Evolutionary conservation across 2,113 vertebrate species (phyloP), one percentile per base, ranked within the genome.

Genomic region (Oreochromis aureus): DNA sequence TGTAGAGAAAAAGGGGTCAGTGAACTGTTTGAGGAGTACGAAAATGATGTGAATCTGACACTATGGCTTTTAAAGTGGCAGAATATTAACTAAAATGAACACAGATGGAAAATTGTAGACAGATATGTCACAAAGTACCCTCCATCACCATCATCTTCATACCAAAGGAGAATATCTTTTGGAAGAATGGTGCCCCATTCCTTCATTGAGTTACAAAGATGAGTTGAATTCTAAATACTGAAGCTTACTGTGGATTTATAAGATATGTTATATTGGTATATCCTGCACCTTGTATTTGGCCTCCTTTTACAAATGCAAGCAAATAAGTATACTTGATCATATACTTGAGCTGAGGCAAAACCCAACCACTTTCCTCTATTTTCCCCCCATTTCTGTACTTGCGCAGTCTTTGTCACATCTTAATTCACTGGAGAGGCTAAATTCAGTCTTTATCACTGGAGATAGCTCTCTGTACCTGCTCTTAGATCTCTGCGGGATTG

Each of bases 401-500:
- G 36, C 16, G 71, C 46, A 51, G 84, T 59, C 24, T 91, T 81
- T 82, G 81, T 85, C 80, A 84, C 76, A 61, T 59, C 81, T 84
- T 63, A 46, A 90, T 79, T 87, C 91, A 82, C 78, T 6, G n/a
- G 13, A 16, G 80, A 84, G 30, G 86, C 51, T 84, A 80, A 90
- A 88, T 66, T 61, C 5, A 16, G 34, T 81, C 58, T 79, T 63
- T 44, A n/a, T 85, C 78, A 89, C 83, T 87, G 34, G 86, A 87
- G 82, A 78, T 6, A 4, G n/a, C 53, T 79, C 46, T 66, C 83
- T 83, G 73, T 90, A 87, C 73, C 83, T 87, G 88, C 81, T 86
- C 89, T 92, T 48, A 90, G 88, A 95, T 92, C 91, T 91, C 61
- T 1, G 18, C 59, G 81, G 79, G 78, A 86, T 61, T 81, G 80